Conservation (phyloP, 2,797 vertebrate species). For the Tympanoctomys barrerae region DNA sequence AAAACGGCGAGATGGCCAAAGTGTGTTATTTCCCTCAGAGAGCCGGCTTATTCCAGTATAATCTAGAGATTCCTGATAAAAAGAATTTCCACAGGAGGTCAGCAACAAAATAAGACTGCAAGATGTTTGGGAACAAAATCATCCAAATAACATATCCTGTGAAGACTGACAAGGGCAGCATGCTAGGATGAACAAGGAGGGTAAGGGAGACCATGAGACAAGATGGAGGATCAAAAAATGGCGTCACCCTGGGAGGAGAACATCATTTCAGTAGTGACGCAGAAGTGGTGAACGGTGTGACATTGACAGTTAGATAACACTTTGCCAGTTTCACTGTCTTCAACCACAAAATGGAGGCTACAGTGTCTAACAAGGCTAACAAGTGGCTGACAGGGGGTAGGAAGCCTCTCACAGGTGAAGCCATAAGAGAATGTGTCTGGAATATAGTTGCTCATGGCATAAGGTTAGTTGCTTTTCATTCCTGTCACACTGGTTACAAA, state of each 20-base stretch:
- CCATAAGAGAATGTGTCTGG: background rate
- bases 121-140: background rate
- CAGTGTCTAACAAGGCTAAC: background rate
- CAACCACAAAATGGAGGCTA: background rate
- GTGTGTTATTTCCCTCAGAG: background rate
- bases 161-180: background rate
- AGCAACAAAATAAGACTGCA: background rate
- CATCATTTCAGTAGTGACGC: background rate
- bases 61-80: background rate
- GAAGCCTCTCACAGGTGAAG: background rate
- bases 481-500: background rate
- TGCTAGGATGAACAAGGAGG: too few relatives aligned
- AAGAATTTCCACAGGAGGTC: background rate
- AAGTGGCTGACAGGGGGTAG: background rate
- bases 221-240: background rate
- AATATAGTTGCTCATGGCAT: background rate
- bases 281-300: background rate
- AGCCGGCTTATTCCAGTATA: background rate
- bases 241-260: too few relatives aligned
- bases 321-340: background rate
- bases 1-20: background rate
- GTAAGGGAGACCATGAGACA: too few relatives aligned
- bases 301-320: background rate
- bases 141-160: background rate
- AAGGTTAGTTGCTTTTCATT: background rate